These are phyloP conservation scores for Triops longicaudatus DNA, from an alignment of 1,140 invertebrate genomes.

Conservation along the genomic window DNA sequence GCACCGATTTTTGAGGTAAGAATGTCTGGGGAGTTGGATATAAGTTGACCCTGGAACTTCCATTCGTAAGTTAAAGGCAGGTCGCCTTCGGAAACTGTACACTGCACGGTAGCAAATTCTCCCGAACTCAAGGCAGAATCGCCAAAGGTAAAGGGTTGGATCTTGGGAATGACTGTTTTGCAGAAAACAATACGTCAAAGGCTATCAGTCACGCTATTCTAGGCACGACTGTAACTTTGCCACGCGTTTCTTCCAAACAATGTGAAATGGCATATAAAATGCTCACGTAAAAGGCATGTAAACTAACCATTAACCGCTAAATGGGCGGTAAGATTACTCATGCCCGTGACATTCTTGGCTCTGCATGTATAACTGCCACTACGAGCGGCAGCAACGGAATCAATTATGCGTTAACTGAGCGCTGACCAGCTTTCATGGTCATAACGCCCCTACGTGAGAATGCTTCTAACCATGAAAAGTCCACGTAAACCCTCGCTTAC, in stretches of 20 bases:
- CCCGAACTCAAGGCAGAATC: slow-evolving; percentile 43
- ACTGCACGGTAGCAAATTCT: slow-evolving; percentile 40
- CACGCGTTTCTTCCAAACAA: not conserved
- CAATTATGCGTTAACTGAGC: slow-evolving; percentile 62
- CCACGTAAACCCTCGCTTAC: slow-evolving; percentile 66
- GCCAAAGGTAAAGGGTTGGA: slow-evolving; percentile 47
- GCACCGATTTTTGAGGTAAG: slow-evolving; percentile 45
- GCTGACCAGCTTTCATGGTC: slow-evolving; percentile 45
- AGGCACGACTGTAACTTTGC: not conserved
- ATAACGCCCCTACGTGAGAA: slow-evolving; percentile 36
- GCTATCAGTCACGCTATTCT: not conserved
- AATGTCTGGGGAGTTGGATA: slow-evolving; percentile 39
- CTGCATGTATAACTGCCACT: slow-evolving; percentile 36
- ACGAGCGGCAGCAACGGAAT: slow-evolving; percentile 56
- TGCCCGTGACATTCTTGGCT: slow-evolving; percentile 41
- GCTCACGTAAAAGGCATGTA: not conserved
- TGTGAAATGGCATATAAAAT: not conserved
- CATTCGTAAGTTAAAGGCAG: slow-evolving; percentile 62
- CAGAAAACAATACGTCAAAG: not conserved
- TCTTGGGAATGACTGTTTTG: slow-evolving; percentile 49
- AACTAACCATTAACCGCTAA: slow-evolving; percentile 31
- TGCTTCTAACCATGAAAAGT: slow-evolving; percentile 56
- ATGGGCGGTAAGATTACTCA: slow-evolving; percentile 27
- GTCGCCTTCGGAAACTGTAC: slow-evolving; percentile 63
- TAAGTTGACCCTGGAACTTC: slow-evolving; percentile 52